Percentiles rank a stretch among this genome's conserved stretches.
Evolutionary conservation across 1,140 invertebrate species (phyloP).

Genomic region (Uloborus diversus): DNA sequence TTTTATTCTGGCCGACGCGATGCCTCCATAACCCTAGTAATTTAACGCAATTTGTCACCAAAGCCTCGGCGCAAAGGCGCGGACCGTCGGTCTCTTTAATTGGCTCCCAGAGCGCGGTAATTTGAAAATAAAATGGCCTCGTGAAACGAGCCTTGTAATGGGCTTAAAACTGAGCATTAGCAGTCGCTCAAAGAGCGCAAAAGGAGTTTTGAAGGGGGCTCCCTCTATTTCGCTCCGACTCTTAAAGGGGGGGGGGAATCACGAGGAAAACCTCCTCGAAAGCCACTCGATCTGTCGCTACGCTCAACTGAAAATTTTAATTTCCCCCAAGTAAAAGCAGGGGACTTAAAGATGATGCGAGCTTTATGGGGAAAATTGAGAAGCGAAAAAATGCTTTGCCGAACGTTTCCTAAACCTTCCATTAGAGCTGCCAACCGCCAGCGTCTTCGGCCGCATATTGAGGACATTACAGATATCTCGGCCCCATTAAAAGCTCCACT

Average conservation of each 20-base stretch:
- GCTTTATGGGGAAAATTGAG: not conserved
- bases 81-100: constrained; percentile 55
- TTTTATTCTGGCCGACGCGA: constrained; percentile 50
- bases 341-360: constrained; percentile 49
- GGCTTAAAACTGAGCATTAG: constrained; percentile 57
- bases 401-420: constrained; percentile 10
- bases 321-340: constrained; percentile 50
- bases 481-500: constrained; percentile 17
- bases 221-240: not conserved
- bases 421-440: constrained; percentile 29
- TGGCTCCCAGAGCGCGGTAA: constrained; percentile 54
- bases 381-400: constrained; percentile 2
- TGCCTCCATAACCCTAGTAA: constrained; percentile 53
- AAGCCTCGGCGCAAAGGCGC: constrained; percentile 44
- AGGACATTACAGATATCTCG: constrained; percentile 17
- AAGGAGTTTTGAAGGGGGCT: constrained; percentile 29
- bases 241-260: not conserved
- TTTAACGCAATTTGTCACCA: constrained; percentile 53
- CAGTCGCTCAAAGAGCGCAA: constrained; percentile 50
- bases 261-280: constrained; percentile 20
- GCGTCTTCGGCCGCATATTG: constrained; percentile 20
- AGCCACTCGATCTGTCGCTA: constrained; percentile 30
- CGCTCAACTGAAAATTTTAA: constrained; percentile 51
- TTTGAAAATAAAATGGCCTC: constrained; percentile 57
- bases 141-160: constrained; percentile 57